phyloP scores from a whole-genome alignment of 2,113 vertebrate species.

The Pristiophorus japonicus region DNA sequence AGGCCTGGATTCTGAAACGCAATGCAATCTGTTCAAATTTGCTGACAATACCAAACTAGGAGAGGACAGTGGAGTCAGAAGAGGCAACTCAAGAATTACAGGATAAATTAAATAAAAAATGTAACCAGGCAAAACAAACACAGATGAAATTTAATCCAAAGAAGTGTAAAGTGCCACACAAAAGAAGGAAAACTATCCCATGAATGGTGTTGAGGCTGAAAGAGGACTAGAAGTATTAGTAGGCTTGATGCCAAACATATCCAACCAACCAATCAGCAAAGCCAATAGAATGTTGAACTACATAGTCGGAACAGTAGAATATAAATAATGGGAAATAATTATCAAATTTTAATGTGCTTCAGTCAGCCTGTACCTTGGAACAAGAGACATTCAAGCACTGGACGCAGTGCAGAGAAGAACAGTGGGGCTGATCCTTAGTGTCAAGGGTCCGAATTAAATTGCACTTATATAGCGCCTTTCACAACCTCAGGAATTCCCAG shows the following conservation, averaged over 20 bases:
- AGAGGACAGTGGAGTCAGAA: background rate
- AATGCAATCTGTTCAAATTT: too few species aligned
- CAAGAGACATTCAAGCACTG: background rate
- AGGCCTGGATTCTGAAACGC: background rate
- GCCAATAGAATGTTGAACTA: background rate
- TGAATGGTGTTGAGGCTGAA: background rate
- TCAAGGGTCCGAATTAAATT: background rate
- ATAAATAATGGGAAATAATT: background rate
- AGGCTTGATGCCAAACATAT: background rate
- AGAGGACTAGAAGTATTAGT: background rate
- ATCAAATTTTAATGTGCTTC: background rate
- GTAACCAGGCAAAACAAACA: background rate
- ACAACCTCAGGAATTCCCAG: background rate
- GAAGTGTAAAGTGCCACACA: background rate
- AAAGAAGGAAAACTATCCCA: background rate
- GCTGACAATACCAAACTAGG: background rate
- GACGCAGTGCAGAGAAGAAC: background rate
- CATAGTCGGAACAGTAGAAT: background rate
- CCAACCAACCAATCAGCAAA: background rate
- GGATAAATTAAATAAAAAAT: background rate
- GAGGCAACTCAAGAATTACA: background rate
- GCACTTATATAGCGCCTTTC: background rate
- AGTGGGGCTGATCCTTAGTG: background rate
- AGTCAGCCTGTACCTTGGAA: background rate
- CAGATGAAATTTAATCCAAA: background rate